phyloP scores from a whole-genome alignment of 2,113 vertebrate species.

The Chlamydotis undulata region DNA sequence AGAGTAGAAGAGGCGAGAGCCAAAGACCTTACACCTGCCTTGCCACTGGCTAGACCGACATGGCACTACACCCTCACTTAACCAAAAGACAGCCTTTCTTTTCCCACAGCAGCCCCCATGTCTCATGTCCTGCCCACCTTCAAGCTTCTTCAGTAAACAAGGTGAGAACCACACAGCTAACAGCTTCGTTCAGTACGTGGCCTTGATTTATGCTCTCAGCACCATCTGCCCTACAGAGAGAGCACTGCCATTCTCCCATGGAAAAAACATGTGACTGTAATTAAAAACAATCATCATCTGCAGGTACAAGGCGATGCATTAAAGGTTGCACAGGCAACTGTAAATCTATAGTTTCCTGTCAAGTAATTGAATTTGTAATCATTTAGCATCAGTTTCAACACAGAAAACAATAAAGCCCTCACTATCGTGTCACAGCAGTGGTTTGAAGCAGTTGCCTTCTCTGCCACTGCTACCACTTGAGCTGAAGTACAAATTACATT shows the following conservation, averaged over 20 bases:
- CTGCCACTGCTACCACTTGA: neutral
- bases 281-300: conserved; percentile 10
- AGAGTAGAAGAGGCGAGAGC: neutral
- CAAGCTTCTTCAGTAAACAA: neutral
- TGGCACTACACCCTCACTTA: neutral
- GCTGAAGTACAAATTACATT: conserved; percentile 5
- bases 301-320: neutral
- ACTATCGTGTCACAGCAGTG: neutral
- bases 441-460: neutral
- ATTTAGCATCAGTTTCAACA: neutral
- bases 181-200: neutral
- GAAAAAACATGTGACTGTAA: neutral
- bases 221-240: neutral
- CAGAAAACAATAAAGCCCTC: neutral
- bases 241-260: neutral
- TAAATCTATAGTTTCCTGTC: neutral
- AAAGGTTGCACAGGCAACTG: neutral
- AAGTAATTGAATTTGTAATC: neutral
- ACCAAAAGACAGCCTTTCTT: neutral
- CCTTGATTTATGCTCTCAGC: neutral
- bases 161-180: neutral
- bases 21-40: neutral
- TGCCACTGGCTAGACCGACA: neutral
- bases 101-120: neutral
- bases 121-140: neutral